phyloP scores from a whole-genome alignment of 2,888 invertebrate species.

The Agriopis marginaria region DNA sequence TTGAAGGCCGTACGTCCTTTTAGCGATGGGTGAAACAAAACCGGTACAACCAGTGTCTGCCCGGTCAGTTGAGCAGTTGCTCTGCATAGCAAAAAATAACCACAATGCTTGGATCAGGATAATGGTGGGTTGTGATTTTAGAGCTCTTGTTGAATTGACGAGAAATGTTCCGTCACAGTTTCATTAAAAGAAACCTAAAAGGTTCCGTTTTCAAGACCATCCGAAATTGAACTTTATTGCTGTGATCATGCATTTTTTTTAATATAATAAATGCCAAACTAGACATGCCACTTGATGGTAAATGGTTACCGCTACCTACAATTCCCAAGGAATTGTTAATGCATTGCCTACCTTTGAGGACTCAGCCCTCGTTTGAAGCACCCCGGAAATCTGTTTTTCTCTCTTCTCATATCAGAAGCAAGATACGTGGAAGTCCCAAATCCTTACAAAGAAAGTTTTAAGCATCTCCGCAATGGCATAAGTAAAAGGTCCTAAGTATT shows the following conservation, averaged over 20 bases:
- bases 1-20: conserved; percentile 48
- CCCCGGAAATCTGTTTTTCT: neutral
- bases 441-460: conserved; percentile 11
- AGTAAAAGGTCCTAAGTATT: conserved; percentile 22
- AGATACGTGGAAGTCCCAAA: neutral
- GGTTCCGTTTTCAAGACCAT: neutral
- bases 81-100: conserved; percentile 75
- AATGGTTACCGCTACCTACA: no score
- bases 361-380: no score
- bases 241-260: neutral
- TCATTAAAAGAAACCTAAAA: neutral
- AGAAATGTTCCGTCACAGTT: neutral
- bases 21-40: conserved; percentile 48
- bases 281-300: no score
- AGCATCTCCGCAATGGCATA: conserved; percentile 9
- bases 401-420: neutral
- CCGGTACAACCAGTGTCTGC: conserved; percentile 78
- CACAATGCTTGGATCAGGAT: conserved; percentile 60
- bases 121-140: conserved; percentile 44
- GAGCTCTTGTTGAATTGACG: conserved; percentile 9
- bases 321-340: no score
- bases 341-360: no score
- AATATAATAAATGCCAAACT: no score
- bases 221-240: neutral
- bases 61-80: conserved; percentile 62